phyloP scores from a whole-genome alignment of 2,797 vertebrate species.

The Pseudomugil gertrudae region DNA sequence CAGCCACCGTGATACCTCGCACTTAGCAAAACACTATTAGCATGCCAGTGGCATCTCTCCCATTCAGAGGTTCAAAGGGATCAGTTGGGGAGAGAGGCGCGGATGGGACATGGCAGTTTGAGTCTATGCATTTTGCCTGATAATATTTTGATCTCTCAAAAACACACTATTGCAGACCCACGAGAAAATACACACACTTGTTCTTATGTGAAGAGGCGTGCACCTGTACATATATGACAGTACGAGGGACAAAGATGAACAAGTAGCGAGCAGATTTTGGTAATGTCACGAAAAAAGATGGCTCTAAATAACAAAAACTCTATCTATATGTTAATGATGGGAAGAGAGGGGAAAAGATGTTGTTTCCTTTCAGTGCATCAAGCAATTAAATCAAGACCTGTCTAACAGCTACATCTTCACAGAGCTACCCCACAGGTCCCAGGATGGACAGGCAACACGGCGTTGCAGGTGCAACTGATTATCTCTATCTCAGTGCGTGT shows the following conservation, averaged over 20 bases:
- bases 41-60: conserved; percentile 68
- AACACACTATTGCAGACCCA: neutral
- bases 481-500: conserved; percentile 66
- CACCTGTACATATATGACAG: conserved; percentile 4
- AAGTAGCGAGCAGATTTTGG: conserved; percentile 30
- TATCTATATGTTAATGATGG: conserved; percentile 57
- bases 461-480: conserved; percentile 75
- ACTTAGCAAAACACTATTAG: conserved; percentile 74
- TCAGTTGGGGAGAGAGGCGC: conserved; percentile 41
- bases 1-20: conserved; percentile 66
- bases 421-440: conserved; percentile 40
- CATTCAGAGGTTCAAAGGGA: conserved; percentile 70
- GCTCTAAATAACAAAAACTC: conserved; percentile 35
- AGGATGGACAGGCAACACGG: conserved; percentile 52
- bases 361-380: conserved; percentile 34
- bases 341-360: conserved; percentile 8
- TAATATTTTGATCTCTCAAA: conserved; percentile 48
- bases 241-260: conserved; percentile 24
- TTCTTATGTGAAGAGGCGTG: conserved; percentile 1
- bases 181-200: neutral
- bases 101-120: conserved; percentile 57
- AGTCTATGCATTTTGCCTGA: conserved; percentile 55
- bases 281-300: conserved; percentile 49
- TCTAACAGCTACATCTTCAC: conserved; percentile 38
- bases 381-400: conserved; percentile 60